These are phyloP conservation scores for Chymomyza costata DNA, from an alignment of 1,140 invertebrate species.

Conservation along the genomic window DNA sequence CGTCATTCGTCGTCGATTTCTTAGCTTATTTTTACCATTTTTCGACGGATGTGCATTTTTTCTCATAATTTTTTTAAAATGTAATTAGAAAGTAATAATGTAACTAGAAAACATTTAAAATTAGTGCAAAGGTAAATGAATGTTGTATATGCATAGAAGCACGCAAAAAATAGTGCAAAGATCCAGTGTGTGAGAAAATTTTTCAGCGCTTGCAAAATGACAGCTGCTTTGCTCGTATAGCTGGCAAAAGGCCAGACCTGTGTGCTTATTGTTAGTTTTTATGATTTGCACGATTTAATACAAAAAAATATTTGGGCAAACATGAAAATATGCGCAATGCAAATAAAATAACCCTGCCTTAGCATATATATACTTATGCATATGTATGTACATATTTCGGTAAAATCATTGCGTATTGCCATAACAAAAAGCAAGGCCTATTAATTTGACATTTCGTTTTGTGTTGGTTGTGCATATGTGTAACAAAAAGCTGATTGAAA, in stretches of 20 bases:
- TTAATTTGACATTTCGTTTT: constrained; percentile 48
- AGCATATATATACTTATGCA: constrained; percentile 25
- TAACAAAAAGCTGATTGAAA: constrained; percentile 20
- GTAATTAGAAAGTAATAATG: constrained; percentile 61
- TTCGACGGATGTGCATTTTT: constrained; percentile 67
- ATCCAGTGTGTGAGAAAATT: no score
- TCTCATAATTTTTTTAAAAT: constrained; percentile 63
- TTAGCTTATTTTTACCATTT: constrained; percentile 64
- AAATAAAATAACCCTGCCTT: no score
- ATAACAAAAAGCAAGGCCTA: constrained; percentile 43
- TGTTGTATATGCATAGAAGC: constrained; percentile 4
- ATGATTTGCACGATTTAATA: no score
- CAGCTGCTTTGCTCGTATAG: constrained; percentile 32
- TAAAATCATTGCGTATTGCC: constrained; percentile 54
- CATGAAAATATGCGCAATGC: no score
- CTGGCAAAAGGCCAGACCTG: constrained; percentile 30
- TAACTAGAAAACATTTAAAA: constrained; percentile 61
- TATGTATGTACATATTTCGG: constrained; percentile 43
- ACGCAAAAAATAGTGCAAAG: constrained; percentile 11
- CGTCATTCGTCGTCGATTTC: constrained; percentile 18
- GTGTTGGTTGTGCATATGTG: constrained; percentile 31
- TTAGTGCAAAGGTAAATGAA: constrained; percentile 60
- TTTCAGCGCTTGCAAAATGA: constrained; percentile 26
- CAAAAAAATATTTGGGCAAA: no score
- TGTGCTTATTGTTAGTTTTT: constrained; percentile 22